A percentile compares a stretch with the other conserved stretches of the same genome.
Conservation (phyloP, 2,888 invertebrate genomes). For the Cryptocephalus moraei region DNA sequence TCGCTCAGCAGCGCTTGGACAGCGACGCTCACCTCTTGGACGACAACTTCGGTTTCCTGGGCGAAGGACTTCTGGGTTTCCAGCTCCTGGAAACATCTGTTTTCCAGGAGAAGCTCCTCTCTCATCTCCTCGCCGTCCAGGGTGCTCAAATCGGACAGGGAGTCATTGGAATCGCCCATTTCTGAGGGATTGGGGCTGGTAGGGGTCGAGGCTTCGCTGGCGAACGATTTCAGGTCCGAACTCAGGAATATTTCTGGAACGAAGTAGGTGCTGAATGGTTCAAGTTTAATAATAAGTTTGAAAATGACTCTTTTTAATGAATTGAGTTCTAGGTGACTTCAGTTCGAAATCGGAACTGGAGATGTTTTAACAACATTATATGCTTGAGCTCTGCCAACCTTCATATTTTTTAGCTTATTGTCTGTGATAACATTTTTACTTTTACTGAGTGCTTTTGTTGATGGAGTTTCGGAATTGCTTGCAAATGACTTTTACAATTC, state of each 20-base stretch:
- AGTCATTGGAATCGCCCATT: constrained; percentile 24
- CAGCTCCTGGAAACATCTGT: constrained; percentile 44
- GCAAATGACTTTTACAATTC: not conserved
- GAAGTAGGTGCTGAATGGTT: not conserved
- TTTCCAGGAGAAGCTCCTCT: constrained; percentile 40
- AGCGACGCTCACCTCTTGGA: constrained; percentile 27
- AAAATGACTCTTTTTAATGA: no score
- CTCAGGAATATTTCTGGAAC: constrained; percentile 21
- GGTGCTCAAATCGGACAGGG: constrained; percentile 28
- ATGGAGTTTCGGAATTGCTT: no score
- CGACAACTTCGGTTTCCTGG: constrained; percentile 22
- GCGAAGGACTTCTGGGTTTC: constrained; percentile 37
- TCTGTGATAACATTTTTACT: no score
- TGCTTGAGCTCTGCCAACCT: no score
- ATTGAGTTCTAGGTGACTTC: no score
- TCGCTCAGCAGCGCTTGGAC: constrained; percentile 49
- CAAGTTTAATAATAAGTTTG: not conserved
- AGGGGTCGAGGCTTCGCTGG: constrained; percentile 21
- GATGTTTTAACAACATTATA: no score
- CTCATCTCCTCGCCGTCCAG: constrained; percentile 40
- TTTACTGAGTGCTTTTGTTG: no score
- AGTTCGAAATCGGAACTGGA: no score
- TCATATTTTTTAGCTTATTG: no score
- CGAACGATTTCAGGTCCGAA: constrained; percentile 21
- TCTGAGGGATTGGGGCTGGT: constrained; percentile 32